Evolutionary conservation across 2,797 vertebrate genomes (phyloP).

Genomic region (Rousettus madagascariensis): DNA sequence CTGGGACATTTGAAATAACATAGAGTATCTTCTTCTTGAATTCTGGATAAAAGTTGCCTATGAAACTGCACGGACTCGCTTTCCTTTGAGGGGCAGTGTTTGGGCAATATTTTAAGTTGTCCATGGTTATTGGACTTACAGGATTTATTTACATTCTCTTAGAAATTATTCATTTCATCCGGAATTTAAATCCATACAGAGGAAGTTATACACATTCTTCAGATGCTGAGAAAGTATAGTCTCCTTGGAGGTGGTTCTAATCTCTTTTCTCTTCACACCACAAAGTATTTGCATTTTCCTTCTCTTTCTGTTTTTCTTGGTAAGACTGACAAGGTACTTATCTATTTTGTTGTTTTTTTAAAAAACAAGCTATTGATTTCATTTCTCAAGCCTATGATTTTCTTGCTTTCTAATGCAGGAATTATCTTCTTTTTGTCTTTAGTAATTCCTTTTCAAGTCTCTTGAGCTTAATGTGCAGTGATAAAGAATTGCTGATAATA

Average conservation of each 20-base stretch:
- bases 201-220: conserved; percentile 18
- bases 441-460: background rate
- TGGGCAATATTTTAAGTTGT: background rate
- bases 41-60: background rate
- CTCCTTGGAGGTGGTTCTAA: background rate
- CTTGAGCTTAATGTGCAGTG: background rate
- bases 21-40: background rate
- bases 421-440: background rate
- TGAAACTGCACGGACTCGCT: background rate
- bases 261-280: background rate
- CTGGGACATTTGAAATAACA: conserved; percentile 18
- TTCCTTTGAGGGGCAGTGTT: background rate
- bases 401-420: background rate
- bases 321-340: background rate
- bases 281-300: background rate
- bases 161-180: conserved; percentile 14
- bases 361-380: background rate
- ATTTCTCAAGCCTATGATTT: background rate
- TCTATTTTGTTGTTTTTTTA: background rate
- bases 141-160: conserved; percentile 38
- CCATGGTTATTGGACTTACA: background rate
- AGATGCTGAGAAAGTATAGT: background rate
- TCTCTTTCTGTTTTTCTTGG: background rate
- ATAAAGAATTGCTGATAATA: background rate
- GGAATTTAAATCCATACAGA: conserved; percentile 22